Evolutionary conservation across 1,140 invertebrate species (phyloP), one percentile per base, ranked within the genome.

Genomic region (Pseudomyrmex pallidus): DNA sequence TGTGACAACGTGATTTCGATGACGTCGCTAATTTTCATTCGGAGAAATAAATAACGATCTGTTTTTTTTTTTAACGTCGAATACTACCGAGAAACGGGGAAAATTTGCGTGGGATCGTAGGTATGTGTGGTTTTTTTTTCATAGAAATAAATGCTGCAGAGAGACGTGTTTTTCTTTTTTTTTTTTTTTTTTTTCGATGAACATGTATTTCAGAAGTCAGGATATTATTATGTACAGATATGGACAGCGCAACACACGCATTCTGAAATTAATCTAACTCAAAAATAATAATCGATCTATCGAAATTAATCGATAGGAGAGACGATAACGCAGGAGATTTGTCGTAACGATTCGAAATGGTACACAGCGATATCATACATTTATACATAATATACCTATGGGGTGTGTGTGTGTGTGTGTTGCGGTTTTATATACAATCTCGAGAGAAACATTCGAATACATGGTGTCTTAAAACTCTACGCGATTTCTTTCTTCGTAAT

Each of bases 221-320:
- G 83, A 57, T 80, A 82, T 86, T 80, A 82, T 86, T 91, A 91
- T 92, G 78, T 91, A 91, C 90, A 92, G 64, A 80, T 91, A 91
- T 90, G 52, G 83, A 90, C 85, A 91, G 63, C 70, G 62, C 22
- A 73, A 84, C 73, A 67, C 74, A 85, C 68, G 70, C 74, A 85
- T 83, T 68, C 57, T 59, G 10, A 74, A 78, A 74, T 66, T 68
- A 73, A 83, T 62, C 50, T 88, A 86, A 64, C 35, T 48, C 62
- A 57, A 46, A 63, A 22, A 17, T 62, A 35, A 59, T 46, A 35
- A 10, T 15, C 35, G 35, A 35, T 0, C 35, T 35, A 35, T 35
- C 35, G 35, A 35, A 35, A 35, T 5, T 35, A 35, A 35, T 35
- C 25, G 25, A 35, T 35, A 4, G 35, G 35, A 35, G 35, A 35